Evolutionary conservation across 2,888 invertebrate species (phyloP).

Genomic region (Epicampocera succincta): DNA sequence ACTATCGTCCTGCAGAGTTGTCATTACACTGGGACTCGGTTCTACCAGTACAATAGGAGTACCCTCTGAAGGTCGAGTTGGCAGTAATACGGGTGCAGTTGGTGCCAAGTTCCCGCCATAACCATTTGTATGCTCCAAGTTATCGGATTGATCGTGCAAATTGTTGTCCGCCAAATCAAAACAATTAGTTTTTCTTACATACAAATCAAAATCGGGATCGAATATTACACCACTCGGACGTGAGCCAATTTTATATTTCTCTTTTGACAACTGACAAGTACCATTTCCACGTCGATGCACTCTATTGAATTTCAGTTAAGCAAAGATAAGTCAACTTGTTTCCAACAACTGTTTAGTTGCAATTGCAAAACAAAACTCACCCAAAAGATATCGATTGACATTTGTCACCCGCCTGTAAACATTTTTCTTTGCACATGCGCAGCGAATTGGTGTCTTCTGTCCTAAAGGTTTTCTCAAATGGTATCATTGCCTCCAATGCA

Average conservation of each 20-base stretch:
- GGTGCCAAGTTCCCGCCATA: constrained; percentile 68
- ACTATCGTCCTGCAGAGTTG: constrained; percentile 57
- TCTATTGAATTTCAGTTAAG: constrained; percentile 78
- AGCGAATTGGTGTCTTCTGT: constrained; percentile 84
- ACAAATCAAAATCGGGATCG: constrained; percentile 86
- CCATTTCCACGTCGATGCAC: constrained; percentile 85
- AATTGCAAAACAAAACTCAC: constrained; percentile 79
- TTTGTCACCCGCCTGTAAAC: constrained; percentile 84
- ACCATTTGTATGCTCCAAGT: constrained; percentile 54
- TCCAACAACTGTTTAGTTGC: constrained; percentile 12
- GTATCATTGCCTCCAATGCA: constrained; percentile 85
- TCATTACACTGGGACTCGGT: constrained; percentile 74
- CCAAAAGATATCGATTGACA: constrained; percentile 86
- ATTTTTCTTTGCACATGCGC: constrained; percentile 85
- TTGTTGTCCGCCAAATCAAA: constrained; percentile 80
- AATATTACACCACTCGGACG: constrained; percentile 83
- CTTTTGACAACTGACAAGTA: constrained; percentile 84
- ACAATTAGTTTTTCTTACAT: constrained; percentile 83
- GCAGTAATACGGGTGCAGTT: constrained; percentile 73
- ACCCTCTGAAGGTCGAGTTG: constrained; percentile 74
- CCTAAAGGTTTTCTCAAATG: constrained; percentile 84
- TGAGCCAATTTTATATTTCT: constrained; percentile 82
- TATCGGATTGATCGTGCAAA: constrained; percentile 71
- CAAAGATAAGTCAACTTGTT: constrained; percentile 67
- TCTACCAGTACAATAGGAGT: constrained; percentile 77